Evolutionary conservation across 2,888 invertebrate species (phyloP).

Genomic region (Leptopilina syphax): DNA sequence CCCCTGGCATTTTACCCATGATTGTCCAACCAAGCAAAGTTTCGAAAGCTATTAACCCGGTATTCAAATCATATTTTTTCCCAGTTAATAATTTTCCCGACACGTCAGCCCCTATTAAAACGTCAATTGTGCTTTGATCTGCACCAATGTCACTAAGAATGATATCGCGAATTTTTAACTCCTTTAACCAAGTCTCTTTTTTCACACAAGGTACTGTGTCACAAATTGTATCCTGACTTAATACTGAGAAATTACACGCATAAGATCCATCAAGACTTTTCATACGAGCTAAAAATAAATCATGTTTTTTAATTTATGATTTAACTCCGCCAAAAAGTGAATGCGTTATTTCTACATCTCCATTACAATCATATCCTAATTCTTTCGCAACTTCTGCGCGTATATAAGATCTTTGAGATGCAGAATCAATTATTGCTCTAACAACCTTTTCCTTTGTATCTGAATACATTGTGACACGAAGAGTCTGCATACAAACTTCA

Average conservation of each 20-base stretch:
- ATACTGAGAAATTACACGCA: slow-evolving; percentile 50
- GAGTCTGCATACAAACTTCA: slow-evolving; percentile 3
- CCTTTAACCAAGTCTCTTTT: slow-evolving; percentile 44
- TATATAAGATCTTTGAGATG: slow-evolving; percentile 57
- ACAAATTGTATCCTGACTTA: slow-evolving; percentile 50
- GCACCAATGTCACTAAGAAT: slow-evolving; percentile 42
- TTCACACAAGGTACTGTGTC: slow-evolving; percentile 41
- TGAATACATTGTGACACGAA: slow-evolving; percentile 41
- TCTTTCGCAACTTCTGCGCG: slow-evolving; percentile 43
- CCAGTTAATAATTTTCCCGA: slow-evolving; percentile 59
- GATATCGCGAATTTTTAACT: slow-evolving; percentile 40
- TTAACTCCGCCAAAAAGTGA: slow-evolving; percentile 42
- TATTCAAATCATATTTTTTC: slow-evolving; percentile 45
- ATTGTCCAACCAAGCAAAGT: neutral
- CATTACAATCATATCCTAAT: slow-evolving; percentile 44
- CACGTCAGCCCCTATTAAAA: slow-evolving; percentile 60
- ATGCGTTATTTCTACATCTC: slow-evolving; percentile 46
- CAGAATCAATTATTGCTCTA: slow-evolving; percentile 53
- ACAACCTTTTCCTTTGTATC: slow-evolving; percentile 36
- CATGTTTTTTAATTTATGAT: slow-evolving; percentile 41
- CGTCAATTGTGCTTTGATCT: slow-evolving; percentile 50
- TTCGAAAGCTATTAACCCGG: neutral
- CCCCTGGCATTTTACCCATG: slow-evolving; percentile 43
- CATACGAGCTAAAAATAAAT: slow-evolving; percentile 42
- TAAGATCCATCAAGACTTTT: slow-evolving; percentile 45